phyloP scores from a whole-genome alignment of 2,113 vertebrate genomes.

The Gymnocephalus cernua region DNA sequence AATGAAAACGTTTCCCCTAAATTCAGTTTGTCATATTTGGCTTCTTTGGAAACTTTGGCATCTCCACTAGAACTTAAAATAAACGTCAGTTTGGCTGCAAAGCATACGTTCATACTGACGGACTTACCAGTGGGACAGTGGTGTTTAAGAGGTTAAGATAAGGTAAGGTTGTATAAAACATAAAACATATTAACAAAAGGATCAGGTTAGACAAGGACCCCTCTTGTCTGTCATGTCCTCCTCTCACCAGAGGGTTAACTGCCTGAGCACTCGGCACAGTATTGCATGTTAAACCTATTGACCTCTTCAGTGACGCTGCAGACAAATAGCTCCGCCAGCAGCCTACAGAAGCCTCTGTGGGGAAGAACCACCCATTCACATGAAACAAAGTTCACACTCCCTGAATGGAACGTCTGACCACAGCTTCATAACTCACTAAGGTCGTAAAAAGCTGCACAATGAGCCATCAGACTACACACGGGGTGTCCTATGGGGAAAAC shows the following conservation, averaged over 20 bases:
- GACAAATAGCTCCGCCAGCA: conserved; percentile 41
- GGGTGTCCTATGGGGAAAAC: conserved; percentile 21
- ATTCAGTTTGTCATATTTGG: neutral
- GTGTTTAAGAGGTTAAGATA: neutral
- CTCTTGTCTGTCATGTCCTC: conserved; percentile 18
- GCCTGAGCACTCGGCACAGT: conserved; percentile 31
- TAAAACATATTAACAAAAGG: conserved; percentile 15
- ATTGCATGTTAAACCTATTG: conserved; percentile 58
- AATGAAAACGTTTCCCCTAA: neutral
- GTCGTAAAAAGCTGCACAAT: conserved; percentile 40
- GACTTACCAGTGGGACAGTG: too few relatives aligned
- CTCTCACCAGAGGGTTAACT: conserved; percentile 41
- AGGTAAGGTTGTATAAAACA: neutral
- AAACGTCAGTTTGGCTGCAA: neutral
- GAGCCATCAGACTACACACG: neutral
- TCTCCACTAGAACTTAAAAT: neutral
- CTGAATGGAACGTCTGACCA: neutral
- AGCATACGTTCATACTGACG: neutral
- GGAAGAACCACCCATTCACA: conserved; percentile 22
- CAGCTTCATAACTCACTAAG: conserved; percentile 40
- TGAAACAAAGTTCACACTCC: conserved; percentile 48
- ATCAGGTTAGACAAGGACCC: conserved; percentile 31
- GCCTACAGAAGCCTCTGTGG: conserved; percentile 27
- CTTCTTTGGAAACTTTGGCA: neutral
- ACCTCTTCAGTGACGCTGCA: conserved; percentile 48